Conservation (phyloP, 2,797 vertebrate genomes). For the Xenops minutus region DNA sequence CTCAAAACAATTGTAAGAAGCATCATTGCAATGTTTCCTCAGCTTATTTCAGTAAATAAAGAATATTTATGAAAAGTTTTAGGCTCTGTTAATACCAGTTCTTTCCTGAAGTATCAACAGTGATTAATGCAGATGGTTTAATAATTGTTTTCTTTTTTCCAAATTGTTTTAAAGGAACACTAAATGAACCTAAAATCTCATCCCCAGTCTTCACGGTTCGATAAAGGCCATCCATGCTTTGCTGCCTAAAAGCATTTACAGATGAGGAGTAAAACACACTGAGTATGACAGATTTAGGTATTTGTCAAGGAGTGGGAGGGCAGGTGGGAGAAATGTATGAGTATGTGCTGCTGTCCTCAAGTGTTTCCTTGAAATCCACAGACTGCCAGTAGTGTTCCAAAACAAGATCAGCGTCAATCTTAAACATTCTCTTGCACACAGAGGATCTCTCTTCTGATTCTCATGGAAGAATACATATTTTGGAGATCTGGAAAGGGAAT, state of each 20-base stretch:
- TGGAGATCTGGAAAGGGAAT: neutral
- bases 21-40: neutral
- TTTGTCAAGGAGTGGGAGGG: neutral
- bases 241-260: constrained; percentile 15
- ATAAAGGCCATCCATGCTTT: neutral
- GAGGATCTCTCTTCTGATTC: neutral
- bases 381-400: neutral
- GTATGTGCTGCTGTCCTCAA: constrained; percentile 11
- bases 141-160: neutral
- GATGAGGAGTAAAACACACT: constrained; percentile 19
- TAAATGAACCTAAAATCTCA: neutral
- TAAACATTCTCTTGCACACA: neutral
- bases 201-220: neutral
- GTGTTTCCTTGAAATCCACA: neutral
- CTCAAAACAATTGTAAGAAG: neutral
- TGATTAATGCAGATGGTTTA: neutral
- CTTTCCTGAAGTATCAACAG: neutral
- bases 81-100: neutral
- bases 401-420: constrained; percentile 7
- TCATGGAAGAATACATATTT: neutral
- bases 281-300: constrained; percentile 13
- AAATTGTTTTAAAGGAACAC: neutral
- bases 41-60: neutral
- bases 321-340: constrained; percentile 21
- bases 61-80: neutral